Evolutionary conservation across 1,140 invertebrate species (phyloP).

Genomic region (Subanguina moxae): DNA sequence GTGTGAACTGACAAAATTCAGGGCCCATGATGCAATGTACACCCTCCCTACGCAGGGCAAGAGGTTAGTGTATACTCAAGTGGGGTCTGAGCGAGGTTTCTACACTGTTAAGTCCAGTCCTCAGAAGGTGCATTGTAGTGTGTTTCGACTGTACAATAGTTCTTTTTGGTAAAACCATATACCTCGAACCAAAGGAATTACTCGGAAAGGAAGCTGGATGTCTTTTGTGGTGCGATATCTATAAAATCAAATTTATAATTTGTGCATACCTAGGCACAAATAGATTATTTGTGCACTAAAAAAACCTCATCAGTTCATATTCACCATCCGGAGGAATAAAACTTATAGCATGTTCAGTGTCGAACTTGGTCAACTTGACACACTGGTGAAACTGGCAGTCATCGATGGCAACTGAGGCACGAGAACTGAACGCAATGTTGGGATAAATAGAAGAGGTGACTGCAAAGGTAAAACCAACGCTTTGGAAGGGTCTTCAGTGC

Average conservation of each 20-base stretch:
- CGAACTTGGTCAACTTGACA: constrained; percentile 98
- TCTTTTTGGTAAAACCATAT: too few species aligned
- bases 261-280: too few species aligned
- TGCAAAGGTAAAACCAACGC: constrained; percentile 38
- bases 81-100: too few species aligned
- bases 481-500: constrained; percentile 76
- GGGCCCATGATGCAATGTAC: too few species aligned
- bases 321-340: constrained; percentile 99
- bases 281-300: constrained; percentile 17
- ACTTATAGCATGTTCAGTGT: constrained; percentile 98
- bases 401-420: constrained; percentile 90
- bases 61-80: too few species aligned
- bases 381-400: constrained; percentile 99
- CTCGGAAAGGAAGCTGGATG: constrained; percentile 96
- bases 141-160: too few species aligned
- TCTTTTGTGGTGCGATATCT: constrained; percentile 97
- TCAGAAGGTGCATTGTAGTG: too few species aligned
- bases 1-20: too few species aligned
- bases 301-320: constrained; percentile 97
- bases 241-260: too few species aligned
- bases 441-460: constrained; percentile 29
- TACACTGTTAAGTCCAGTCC: too few species aligned
- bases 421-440: constrained; percentile 45
- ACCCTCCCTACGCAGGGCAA: too few species aligned
- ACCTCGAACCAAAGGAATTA: constrained; percentile 86